Evolutionary conservation across 2,888 invertebrate genomes (phyloP), one percentile per base, ranked within the genome.

Genomic region (Drosophila rubida): DNA sequence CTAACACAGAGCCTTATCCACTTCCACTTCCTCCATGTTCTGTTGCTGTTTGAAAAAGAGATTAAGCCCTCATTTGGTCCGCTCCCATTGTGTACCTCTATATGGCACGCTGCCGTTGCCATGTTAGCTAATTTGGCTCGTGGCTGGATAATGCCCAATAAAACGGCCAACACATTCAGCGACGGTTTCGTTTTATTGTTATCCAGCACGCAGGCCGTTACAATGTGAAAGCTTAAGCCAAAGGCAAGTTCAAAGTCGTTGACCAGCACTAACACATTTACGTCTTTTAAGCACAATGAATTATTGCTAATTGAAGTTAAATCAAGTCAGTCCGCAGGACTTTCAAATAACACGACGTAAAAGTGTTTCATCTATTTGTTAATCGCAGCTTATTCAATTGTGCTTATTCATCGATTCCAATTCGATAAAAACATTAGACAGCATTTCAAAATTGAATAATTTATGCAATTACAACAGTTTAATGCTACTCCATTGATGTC

Each of bases 21-120:
- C 45, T 37, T 57, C 45, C 75, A 69, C 46, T 35, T 55, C 30
- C 50, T 53, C 30, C 22, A 9, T 54, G 44, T 32, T 62, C 45
- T 49, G 13, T 7, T 22, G 23, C 25, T 57, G 25, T 50, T 72
- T 58, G 42, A 22, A 61, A 67, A 78, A 44, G 37, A 59, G 70
- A 78, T 75, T 67, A 78, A 48, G 54, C 49, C 46, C 57, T 63
- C 59, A 68, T 67, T 75, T 64, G 71, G 61, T 16, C 55, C 58
- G 23, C 39, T 25, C 44, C 32, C 25, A 25, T 44, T 11, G 16
- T 41, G 9, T 48, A 37, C 55, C 9, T 46, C 6, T 16, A 25
- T n/a, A 0, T 25, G 22, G 23, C 11, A 32, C 32, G n/a, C 4
- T 27, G 11, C 35, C 35, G 53, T 50, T 67, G 16, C 54, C 72